phyloP scores from a whole-genome alignment of 2,888 invertebrate genomes.

The Gymnoscelis rufifasciata region DNA sequence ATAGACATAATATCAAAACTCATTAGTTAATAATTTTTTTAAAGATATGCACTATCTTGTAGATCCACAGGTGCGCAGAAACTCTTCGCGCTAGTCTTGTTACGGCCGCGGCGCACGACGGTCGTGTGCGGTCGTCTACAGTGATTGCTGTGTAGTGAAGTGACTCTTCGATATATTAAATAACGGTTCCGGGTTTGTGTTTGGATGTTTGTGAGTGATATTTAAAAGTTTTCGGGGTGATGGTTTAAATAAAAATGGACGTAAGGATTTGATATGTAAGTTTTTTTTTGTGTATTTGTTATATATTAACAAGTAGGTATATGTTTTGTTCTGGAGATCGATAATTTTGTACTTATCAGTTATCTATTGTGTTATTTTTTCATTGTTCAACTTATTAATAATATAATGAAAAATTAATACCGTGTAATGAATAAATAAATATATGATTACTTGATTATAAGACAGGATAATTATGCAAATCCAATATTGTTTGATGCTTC shows the following conservation, averaged over 20 bases:
- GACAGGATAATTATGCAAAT: no score
- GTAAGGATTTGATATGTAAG: conserved; percentile 23
- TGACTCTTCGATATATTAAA: conserved; percentile 23
- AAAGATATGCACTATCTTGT: neutral
- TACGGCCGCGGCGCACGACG: conserved; percentile 30
- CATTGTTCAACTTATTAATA: no score
- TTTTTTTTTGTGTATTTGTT: no score
- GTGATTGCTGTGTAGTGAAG: conserved; percentile 37
- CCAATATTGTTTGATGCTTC: no score
- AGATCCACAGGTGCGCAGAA: conserved; percentile 42
- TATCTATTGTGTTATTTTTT: no score
- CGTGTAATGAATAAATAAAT: no score
- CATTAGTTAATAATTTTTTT: neutral
- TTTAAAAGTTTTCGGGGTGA: neutral
- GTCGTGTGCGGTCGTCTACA: conserved; percentile 29
- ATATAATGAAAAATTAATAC: no score
- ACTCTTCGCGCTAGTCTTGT: conserved; percentile 33
- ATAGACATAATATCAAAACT: neutral
- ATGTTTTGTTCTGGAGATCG: no score
- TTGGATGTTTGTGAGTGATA: conserved; percentile 23
- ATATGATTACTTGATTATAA: no score
- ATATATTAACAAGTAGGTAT: no score
- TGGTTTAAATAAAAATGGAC: neutral
- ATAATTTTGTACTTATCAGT: no score
- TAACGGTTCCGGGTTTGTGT: conserved; percentile 20